Evolutionary conservation across 2,888 invertebrate genomes (phyloP).

Genomic region (Nephrocerus scutellatus): DNA sequence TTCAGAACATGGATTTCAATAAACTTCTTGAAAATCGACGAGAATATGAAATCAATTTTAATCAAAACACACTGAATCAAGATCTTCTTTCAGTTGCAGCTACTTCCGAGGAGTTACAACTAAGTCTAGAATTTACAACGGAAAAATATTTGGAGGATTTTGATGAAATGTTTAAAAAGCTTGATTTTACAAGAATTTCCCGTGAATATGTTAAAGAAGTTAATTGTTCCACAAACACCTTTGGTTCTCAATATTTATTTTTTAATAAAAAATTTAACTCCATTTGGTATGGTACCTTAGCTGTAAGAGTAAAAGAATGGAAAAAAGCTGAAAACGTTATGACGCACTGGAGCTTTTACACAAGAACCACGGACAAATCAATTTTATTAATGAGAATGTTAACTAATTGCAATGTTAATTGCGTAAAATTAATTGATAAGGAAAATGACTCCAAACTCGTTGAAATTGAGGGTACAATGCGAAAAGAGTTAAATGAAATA

Average conservation of each 20-base stretch:
- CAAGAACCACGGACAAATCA: constrained; percentile 23
- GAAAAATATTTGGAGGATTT: constrained; percentile 20
- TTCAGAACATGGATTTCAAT: constrained; percentile 19
- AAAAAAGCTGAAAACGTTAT: constrained; percentile 7
- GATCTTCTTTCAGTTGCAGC: constrained; percentile 37
- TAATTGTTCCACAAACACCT: background rate
- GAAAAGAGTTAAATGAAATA: constrained; percentile 26
- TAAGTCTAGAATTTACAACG: constrained; percentile 23
- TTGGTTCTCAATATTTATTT: constrained; percentile 24
- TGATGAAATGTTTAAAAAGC: constrained; percentile 26
- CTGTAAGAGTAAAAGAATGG: constrained; percentile 22
- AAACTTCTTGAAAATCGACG: constrained; percentile 24
- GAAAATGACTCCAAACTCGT: constrained; percentile 10
- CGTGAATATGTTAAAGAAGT: background rate
- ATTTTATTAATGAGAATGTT: constrained; percentile 29
- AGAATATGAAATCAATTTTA: constrained; percentile 27
- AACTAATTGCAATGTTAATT: constrained; percentile 28
- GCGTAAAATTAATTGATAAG: constrained; percentile 14
- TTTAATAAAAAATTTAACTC: constrained; percentile 29
- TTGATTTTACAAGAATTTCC: constrained; percentile 23
- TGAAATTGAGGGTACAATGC: constrained; percentile 30
- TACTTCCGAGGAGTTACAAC: constrained; percentile 22
- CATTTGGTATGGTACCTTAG: constrained; percentile 31
- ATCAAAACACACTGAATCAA: constrained; percentile 29
- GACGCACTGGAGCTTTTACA: constrained; percentile 26